These are phyloP conservation scores for Drosophila nigricruria DNA, from an alignment of 2,888 invertebrate species.

Conservation along the genomic window DNA sequence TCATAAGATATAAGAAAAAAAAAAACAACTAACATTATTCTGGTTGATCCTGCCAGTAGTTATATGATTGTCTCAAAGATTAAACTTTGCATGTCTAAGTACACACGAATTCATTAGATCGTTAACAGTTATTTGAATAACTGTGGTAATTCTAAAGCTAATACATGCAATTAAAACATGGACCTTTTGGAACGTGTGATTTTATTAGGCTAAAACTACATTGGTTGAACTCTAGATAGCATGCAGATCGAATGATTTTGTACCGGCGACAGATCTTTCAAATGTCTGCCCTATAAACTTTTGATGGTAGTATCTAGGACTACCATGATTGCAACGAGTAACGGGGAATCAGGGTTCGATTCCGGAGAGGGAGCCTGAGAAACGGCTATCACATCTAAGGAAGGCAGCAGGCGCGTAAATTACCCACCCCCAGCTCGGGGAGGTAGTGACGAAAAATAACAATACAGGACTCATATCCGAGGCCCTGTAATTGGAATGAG, in stretches of 20 bases:
- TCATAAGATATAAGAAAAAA: not conserved
- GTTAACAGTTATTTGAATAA: not conserved
- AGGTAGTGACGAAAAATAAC: conserved; percentile 2
- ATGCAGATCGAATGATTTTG: not conserved
- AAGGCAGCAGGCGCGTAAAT: conserved; percentile 5
- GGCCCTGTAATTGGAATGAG: conserved; percentile 1
- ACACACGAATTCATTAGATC: conserved; percentile 2
- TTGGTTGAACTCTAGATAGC: conserved; percentile 1
- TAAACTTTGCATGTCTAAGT: conserved; percentile 2
- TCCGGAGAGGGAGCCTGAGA: conserved; percentile 1
- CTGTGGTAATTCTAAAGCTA: conserved; percentile 1
- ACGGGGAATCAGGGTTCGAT: conserved; percentile 2
- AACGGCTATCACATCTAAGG: conserved; percentile 2
- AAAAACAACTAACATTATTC: not conserved
- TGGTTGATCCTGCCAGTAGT: not conserved
- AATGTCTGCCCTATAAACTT: conserved; percentile 2
- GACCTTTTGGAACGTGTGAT: conserved; percentile 1
- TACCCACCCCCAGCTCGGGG: conserved; percentile 2
- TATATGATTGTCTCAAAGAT: not conserved
- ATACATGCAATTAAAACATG: conserved; percentile 1
- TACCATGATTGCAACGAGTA: not conserved
- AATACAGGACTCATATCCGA: conserved; percentile 2
- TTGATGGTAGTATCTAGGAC: not conserved
- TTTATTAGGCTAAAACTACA: not conserved
- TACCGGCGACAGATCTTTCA: conserved; percentile 3